Conservation (phyloP, 2,888 invertebrate species). For the Nomada ferruginata region DNA sequence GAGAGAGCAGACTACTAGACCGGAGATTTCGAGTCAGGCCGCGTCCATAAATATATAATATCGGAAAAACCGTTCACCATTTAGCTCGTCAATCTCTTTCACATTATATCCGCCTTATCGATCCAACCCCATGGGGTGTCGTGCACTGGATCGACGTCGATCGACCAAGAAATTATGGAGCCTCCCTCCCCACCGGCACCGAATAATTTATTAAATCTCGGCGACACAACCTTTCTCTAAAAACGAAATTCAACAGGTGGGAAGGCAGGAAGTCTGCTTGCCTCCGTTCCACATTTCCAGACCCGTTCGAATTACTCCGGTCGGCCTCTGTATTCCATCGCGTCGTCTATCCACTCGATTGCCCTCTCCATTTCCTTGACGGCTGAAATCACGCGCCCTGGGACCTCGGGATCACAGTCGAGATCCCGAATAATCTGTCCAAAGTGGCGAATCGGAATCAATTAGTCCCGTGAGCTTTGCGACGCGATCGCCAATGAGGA, state of each 20-base stretch:
- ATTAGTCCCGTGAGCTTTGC: constrained; percentile 15
- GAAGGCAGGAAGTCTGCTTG: neutral
- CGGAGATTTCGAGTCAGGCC: constrained; percentile 1
- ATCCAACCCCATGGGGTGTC: neutral
- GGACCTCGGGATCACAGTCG: neutral
- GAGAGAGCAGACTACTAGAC: constrained; percentile 7
- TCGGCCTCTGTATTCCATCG: neutral
- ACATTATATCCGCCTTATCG: constrained; percentile 9
- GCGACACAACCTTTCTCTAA: neutral
- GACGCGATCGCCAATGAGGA: neutral
- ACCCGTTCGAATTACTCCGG: constrained; percentile 19
- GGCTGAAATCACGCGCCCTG: neutral
- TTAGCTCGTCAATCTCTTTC: constrained; percentile 12
- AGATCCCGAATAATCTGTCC: constrained; percentile 31
- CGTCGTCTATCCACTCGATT: neutral
- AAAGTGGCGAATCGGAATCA: constrained; percentile 21
- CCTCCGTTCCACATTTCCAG: neutral
- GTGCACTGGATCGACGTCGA: constrained; percentile 20
- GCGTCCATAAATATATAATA: constrained; percentile 28
- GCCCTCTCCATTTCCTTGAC: constrained; percentile 17
- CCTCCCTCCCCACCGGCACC: neutral
- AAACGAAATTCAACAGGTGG: constrained; percentile 53
- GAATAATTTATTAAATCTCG: constrained; percentile 39
- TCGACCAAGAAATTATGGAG: constrained; percentile 28
- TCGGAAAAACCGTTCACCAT: constrained; percentile 17